Evolutionary conservation across 37 sponge, comb jelly and placozoan genomes (phyloP).

Genomic region (Spongilla lacustris): DNA sequence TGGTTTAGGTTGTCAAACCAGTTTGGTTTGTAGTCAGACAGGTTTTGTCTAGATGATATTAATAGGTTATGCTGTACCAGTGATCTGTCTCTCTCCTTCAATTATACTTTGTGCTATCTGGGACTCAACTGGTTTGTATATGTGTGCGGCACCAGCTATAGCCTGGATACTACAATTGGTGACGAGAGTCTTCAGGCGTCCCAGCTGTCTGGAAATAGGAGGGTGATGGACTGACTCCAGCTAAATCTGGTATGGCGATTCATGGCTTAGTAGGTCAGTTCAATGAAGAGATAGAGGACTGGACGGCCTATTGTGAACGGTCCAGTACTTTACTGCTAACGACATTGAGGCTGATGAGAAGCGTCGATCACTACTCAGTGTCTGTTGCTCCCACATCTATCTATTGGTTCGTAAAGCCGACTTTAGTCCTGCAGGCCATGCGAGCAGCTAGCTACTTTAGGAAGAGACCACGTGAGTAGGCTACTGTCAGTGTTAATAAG

Average conservation of each 20-base stretch:
- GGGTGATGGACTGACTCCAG: neutral
- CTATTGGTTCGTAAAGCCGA: slow-evolving; percentile 17
- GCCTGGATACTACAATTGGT: neutral
- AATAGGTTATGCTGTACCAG: neutral
- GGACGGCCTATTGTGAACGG: slow-evolving; percentile 7
- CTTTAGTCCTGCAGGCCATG: too few relatives aligned
- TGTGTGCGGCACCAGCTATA: neutral
- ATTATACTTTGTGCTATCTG: neutral
- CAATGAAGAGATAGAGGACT: slow-evolving; percentile 10
- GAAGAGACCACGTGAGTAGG: too few relatives aligned
- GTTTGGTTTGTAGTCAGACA: neutral
- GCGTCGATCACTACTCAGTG: slow-evolving; percentile 7
- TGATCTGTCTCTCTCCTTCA: neutral
- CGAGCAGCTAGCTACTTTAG: too few relatives aligned
- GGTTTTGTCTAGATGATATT: neutral
- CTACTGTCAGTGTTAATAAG: too few relatives aligned
- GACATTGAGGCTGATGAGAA: slow-evolving; percentile 13
- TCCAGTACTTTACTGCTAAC: slow-evolving; percentile 14
- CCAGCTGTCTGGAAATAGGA: neutral
- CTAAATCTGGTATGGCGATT: neutral
- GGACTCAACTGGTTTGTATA: neutral
- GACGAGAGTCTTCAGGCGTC: neutral
- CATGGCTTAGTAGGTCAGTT: neutral
- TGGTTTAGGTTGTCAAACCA: neutral
- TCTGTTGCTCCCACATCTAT: slow-evolving; percentile 11